Evolutionary conservation across 2,888 invertebrate genomes (phyloP).

Genomic region (Sminthurides aquaticus): DNA sequence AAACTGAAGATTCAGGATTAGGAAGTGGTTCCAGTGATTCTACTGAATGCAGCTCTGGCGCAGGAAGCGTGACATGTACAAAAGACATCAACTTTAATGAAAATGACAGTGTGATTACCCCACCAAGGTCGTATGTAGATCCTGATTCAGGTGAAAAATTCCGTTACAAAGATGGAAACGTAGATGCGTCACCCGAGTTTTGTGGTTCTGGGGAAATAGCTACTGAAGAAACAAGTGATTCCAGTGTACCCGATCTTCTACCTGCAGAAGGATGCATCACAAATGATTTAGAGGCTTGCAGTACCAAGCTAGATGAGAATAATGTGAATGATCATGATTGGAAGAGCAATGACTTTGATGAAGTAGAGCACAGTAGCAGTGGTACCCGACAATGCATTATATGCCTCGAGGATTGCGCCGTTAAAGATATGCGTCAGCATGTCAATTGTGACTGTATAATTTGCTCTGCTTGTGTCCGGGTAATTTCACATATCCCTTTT

Average conservation of each 20-base stretch:
- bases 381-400: constrained; percentile 50
- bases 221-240: neutral
- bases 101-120: neutral
- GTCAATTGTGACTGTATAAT: constrained; percentile 54
- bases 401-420: constrained; percentile 56
- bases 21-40: constrained; percentile 19
- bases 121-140: neutral
- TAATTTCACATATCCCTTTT: too few species aligned
- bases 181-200: neutral
- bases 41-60: constrained; percentile 4
- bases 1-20: constrained; percentile 16
- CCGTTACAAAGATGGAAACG: too few species aligned
- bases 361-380: neutral
- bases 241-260: constrained; percentile 3
- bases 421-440: constrained; percentile 53
- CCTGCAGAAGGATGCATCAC: neutral
- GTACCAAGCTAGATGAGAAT: neutral
- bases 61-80: neutral
- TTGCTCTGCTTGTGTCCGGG: constrained; percentile 56
- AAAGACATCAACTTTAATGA: constrained; percentile 4
- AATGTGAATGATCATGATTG: neutral
- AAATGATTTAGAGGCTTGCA: neutral
- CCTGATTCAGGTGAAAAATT: neutral
- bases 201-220: neutral
- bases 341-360: neutral